Conservation (phyloP, 2,113 vertebrate genomes). For the Erinaceus europaeus region DNA sequence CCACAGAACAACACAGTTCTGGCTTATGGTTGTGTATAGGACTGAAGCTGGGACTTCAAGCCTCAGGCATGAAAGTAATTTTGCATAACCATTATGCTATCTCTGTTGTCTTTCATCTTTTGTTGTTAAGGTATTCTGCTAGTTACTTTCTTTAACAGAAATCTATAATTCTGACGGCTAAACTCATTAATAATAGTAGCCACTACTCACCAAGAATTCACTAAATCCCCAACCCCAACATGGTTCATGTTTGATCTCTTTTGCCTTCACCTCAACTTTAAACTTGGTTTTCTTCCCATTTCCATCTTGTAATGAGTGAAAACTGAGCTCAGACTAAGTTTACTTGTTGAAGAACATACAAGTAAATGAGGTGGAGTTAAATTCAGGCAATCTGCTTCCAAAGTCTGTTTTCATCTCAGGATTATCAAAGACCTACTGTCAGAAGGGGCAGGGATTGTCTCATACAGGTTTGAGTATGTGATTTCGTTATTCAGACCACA, state of each 20-base stretch:
- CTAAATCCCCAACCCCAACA: neutral
- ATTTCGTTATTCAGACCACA: neutral
- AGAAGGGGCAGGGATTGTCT: neutral
- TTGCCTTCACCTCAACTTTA: conserved; percentile 6
- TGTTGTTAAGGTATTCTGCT: neutral
- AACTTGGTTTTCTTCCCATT: neutral
- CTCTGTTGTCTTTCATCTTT: neutral
- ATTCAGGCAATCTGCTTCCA: neutral
- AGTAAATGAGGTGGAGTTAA: neutral
- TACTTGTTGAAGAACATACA: neutral
- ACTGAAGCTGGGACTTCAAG: too few relatives aligned
- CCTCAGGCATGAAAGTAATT: too few relatives aligned
- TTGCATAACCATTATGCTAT: too few relatives aligned
- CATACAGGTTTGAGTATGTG: neutral
- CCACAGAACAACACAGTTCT: too few relatives aligned
- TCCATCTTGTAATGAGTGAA: neutral
- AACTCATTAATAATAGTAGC: neutral
- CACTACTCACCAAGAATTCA: neutral
- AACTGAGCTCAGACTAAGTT: neutral
- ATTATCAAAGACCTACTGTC: neutral
- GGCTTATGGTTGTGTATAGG: too few relatives aligned
- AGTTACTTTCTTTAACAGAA: neutral
- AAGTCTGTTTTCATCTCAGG: neutral
- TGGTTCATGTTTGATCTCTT: neutral
- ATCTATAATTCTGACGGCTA: neutral